phyloP scores from a whole-genome alignment of 2,113 vertebrate species.

The Mixornis gularis region DNA sequence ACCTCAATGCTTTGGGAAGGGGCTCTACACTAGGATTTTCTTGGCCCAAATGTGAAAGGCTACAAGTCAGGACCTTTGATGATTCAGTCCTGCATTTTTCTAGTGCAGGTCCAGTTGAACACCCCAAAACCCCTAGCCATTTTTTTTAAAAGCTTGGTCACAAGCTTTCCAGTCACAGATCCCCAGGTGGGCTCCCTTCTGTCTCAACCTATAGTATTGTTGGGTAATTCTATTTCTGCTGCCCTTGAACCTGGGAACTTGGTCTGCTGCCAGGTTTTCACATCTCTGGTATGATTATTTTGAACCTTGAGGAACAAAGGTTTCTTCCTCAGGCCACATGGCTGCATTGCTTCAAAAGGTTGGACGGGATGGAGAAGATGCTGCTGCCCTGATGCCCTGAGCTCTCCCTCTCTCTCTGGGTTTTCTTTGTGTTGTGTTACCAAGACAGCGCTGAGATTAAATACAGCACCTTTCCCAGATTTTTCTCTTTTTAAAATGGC shows the following conservation, averaged over 20 bases:
- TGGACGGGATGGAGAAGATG: neutral
- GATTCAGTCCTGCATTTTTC: neutral
- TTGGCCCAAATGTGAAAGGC: neutral
- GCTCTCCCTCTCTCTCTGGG: neutral
- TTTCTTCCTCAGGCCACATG: neutral
- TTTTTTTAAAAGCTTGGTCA: neutral
- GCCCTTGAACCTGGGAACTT: neutral
- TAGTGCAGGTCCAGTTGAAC: neutral
- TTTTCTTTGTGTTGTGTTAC: neutral
- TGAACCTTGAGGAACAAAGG: neutral
- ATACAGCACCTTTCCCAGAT: neutral
- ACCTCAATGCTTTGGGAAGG: neutral
- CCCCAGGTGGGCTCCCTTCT: neutral
- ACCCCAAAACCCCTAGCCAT: neutral
- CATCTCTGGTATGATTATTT: neutral
- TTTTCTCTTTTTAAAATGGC: neutral
- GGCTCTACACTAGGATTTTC: neutral
- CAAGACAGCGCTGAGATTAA: neutral
- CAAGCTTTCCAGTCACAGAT: neutral
- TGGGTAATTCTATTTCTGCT: neutral
- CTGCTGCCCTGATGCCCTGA: rapidly evolving
- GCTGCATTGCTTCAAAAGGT: neutral
- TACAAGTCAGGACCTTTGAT: neutral
- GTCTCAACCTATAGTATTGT: neutral
- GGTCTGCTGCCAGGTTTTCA: neutral